Base-by-base conservation (phyloP, 2,888 invertebrate species). In the Sphaeridia pumilis region DNA sequence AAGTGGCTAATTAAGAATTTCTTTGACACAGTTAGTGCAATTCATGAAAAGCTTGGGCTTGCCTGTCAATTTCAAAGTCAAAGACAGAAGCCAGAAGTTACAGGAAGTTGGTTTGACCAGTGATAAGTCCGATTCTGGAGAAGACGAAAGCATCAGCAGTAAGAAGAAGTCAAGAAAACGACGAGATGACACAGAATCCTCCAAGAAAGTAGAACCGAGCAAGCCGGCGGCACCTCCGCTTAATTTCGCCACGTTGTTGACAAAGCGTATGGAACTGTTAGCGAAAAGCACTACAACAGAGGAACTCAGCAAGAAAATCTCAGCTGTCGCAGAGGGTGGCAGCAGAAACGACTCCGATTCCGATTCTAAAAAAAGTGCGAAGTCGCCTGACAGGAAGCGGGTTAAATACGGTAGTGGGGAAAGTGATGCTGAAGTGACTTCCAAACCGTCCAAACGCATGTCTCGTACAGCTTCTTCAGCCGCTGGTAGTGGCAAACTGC, bases 351-450 rank as follows among this genome's bases (percentile, higher is more conserved):
- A 46, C 24, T n/a, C 27, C 3, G 21, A 28, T n/a, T 28, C 10
- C 34, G 14, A 10, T 12, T 10, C 2, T 4, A 12, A 3, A 7
- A 26, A 35, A 35, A 48, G 38, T 20, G 21, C 4, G 25, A 7
- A 10, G 3, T n/a, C 42, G 21, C 36, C 22, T 4, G 38, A 22
- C 2, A 28, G 34, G 2, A 51, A 51, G 31, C 34, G 36, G 25
- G 17, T 42, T 12, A 36, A 27, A 22, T 10, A 2, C 12, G 31
- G 2, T 21, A 24, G 35, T 22, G 35, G 21, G n/a, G 27, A 41
- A 12, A 49, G 38, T 35, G 41, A 35, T 14, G 10, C 46, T 22
- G 34, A 47, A 34, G 35, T 47, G n/a, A 34, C 22, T 35, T 31
- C 34, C 46, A 20, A 12, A n/a, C n/a, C 17, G 4, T 38, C 38